phyloP scores from a whole-genome alignment of 2,113 vertebrate genomes.

The Caretta caretta region DNA sequence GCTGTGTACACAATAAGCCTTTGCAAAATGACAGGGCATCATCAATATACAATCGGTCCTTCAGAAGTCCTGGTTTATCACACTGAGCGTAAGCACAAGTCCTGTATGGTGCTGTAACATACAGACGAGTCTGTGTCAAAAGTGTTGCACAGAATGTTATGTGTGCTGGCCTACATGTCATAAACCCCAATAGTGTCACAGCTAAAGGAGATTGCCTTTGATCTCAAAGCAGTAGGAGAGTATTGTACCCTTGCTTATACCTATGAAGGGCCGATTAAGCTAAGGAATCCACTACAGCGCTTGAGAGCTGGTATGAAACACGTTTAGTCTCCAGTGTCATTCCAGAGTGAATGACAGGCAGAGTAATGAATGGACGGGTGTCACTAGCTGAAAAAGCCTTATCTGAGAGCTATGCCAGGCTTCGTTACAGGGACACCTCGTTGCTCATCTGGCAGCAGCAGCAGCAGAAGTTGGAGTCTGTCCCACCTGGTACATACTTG shows the following conservation, averaged over 20 bases:
- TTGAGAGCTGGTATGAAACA: not conserved
- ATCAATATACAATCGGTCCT: fast-evolving
- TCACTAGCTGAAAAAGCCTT: slow-evolving; percentile 90
- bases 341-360: not conserved
- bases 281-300: fast-evolving
- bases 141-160: not conserved
- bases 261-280: fast-evolving
- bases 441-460: slow-evolving; percentile 96
- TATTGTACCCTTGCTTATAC: not conserved
- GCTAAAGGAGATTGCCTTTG: slow-evolving; percentile 21
- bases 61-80: fast-evolving
- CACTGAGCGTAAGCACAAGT: not conserved
- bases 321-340: fast-evolving
- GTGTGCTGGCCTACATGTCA: fast-evolving
- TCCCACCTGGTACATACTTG: slow-evolving; percentile 86
- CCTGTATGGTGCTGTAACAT: fast-evolving
- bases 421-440: slow-evolving; percentile 90
- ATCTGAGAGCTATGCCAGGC: slow-evolving; percentile 83
- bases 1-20: fast-evolving
- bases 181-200: fast-evolving
- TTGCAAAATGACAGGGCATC: fast-evolving
- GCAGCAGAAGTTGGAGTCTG: slow-evolving; percentile 82
- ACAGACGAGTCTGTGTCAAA: fast-evolving
- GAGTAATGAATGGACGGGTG: slow-evolving; percentile 76
- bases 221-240: not conserved